A percentile compares a stretch with the other conserved stretches of the same genome.
Conservation (phyloP, 2,888 invertebrate species). For the Pocota personata region DNA sequence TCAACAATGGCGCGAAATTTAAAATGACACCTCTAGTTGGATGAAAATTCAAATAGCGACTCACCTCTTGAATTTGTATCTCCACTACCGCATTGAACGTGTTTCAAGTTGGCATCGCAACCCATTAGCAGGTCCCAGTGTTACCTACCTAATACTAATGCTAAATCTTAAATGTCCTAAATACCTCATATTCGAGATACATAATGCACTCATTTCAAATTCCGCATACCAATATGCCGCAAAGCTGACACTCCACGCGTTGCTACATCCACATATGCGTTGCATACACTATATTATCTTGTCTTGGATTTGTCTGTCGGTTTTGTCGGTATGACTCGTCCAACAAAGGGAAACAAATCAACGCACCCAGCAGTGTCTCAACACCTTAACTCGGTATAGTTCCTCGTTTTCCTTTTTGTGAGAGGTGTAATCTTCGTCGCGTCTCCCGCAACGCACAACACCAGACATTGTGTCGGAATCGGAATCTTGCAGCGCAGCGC, state of each 20-base stretch:
- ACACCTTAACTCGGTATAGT: conserved; percentile 3
- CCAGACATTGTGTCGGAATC: conserved; percentile 71
- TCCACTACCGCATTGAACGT: too few relatives aligned
- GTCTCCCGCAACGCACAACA: conserved; percentile 35
- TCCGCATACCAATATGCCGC: conserved; percentile 23
- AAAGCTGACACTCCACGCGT: conserved; percentile 31
- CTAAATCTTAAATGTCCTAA: background rate
- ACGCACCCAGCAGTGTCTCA: conserved; percentile 17
- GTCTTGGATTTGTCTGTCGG: conserved; percentile 62
- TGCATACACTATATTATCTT: conserved; percentile 69
- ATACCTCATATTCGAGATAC: background rate
- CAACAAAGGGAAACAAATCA: conserved; percentile 53
- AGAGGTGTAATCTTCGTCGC: background rate
- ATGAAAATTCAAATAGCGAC: too few relatives aligned
- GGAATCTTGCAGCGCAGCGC: conserved; percentile 41
- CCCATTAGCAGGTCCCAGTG: too few relatives aligned
- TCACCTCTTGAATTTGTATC: too few relatives aligned
- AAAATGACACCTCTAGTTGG: too few relatives aligned
- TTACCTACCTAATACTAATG: background rate
- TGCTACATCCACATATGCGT: background rate
- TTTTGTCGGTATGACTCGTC: conserved; percentile 48
- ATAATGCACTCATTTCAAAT: background rate
- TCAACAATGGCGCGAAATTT: too few relatives aligned
- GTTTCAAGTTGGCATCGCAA: too few relatives aligned
- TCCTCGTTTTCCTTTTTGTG: background rate